These are phyloP conservation scores for Illadopsis cleaveri DNA, from an alignment of 2,113 vertebrate genomes.

Conservation along the genomic window DNA sequence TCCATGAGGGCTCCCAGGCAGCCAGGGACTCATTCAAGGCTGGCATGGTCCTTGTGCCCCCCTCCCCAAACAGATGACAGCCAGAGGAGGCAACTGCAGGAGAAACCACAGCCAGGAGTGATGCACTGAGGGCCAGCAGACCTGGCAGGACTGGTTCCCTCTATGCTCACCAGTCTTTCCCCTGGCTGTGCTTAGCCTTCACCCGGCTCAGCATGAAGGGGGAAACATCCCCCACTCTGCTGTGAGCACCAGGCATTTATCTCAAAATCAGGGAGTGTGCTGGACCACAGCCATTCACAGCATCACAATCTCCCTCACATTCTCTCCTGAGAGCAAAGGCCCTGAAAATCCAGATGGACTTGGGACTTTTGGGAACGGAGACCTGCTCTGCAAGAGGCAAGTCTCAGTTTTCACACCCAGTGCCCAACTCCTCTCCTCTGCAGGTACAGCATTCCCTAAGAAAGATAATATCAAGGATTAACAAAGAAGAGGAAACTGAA, in stretches of 20 bases:
- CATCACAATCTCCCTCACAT: not conserved
- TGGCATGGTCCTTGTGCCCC: not conserved
- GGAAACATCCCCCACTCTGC: not conserved
- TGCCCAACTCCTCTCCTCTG: not conserved
- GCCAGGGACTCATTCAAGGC: not conserved
- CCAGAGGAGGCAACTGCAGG: not conserved
- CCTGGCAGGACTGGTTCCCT: not conserved
- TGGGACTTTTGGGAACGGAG: not conserved
- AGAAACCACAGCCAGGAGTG: not conserved
- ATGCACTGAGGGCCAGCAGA: not conserved
- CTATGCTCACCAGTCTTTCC: rapidly evolving
- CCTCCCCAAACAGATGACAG: not conserved
- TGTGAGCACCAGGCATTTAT: not conserved
- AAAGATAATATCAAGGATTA: not conserved
- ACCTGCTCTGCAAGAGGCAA: not conserved
- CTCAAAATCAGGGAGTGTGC: not conserved
- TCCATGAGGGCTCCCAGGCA: not conserved
- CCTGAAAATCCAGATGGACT: not conserved
- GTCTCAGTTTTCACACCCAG: not conserved
- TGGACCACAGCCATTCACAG: not conserved
- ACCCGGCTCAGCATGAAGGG: not conserved
- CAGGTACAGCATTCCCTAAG: not conserved
- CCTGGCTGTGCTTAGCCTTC: rapidly evolving
- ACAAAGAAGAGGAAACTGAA: not conserved
- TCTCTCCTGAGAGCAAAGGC: not conserved